Evolutionary conservation across 1,140 invertebrate genomes (phyloP).

Genomic region (Zophobas morio): DNA sequence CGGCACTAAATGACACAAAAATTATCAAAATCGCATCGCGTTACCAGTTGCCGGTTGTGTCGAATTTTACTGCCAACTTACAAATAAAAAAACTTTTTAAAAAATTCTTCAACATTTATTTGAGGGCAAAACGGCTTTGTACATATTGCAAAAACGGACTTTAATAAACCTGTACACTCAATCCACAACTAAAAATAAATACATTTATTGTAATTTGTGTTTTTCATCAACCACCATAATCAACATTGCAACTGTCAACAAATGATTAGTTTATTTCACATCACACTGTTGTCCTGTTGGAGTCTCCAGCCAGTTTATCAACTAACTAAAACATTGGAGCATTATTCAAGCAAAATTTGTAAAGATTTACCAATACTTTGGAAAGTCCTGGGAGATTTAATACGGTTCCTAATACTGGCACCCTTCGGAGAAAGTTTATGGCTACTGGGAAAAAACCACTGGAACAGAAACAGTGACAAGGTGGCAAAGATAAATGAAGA

Average conservation of each 20-base stretch:
- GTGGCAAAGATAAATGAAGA: constrained; percentile 24
- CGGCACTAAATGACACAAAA: too few species aligned
- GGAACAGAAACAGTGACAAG: constrained; percentile 61
- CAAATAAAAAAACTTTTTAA: too few species aligned
- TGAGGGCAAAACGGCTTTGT: not conserved
- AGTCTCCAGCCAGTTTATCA: constrained; percentile 74
- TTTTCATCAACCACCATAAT: constrained; percentile 9
- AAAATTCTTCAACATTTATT: not conserved
- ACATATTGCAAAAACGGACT: not conserved
- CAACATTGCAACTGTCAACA: constrained; percentile 16
- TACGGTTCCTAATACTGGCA: constrained; percentile 82
- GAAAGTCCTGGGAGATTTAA: constrained; percentile 83
- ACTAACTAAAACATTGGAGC: constrained; percentile 67
- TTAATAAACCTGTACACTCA: constrained; percentile 9
- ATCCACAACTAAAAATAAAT: constrained; percentile 1
- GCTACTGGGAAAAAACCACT: constrained; percentile 91
- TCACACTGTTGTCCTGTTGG: constrained; percentile 76
- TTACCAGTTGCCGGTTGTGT: too few species aligned
- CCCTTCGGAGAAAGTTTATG: constrained; percentile 88
- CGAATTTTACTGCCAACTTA: too few species aligned
- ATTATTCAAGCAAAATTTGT: constrained; percentile 25
- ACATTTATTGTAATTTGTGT: constrained; percentile 20
- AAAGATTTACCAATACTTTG: constrained; percentile 64
- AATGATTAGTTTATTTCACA: constrained; percentile 42
- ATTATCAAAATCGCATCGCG: too few species aligned